phyloP scores from a whole-genome alignment of 2,113 vertebrate genomes.

The Marcusenius ussheri region DNA sequence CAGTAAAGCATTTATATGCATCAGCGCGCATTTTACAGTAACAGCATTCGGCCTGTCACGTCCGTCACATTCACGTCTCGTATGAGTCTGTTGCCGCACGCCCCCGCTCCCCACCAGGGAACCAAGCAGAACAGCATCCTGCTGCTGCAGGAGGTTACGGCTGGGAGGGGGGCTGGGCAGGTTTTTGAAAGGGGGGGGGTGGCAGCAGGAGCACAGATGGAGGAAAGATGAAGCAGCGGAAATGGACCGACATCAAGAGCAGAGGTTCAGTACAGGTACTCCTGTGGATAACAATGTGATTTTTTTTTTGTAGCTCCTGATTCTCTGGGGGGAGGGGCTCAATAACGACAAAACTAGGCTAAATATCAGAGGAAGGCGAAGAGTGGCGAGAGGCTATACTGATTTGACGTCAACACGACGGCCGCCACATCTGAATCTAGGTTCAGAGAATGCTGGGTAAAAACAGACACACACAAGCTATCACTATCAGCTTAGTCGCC shows the following conservation, averaged over 20 bases:
- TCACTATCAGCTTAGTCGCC: neutral
- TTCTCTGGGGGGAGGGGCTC: neutral
- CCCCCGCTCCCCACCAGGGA: neutral
- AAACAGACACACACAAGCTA: neutral
- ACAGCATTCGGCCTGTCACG: neutral
- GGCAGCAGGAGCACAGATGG: constrained; percentile 1
- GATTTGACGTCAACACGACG: neutral
- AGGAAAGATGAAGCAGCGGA: neutral
- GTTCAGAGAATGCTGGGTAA: neutral
- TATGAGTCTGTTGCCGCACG: neutral
- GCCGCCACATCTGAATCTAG: neutral
- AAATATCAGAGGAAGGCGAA: neutral
- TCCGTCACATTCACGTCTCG: neutral
- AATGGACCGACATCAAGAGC: neutral
- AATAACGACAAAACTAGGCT: neutral
- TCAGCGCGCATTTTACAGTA: neutral
- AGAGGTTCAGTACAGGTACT: neutral
- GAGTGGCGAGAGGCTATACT: neutral
- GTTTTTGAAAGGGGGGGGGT: neutral
- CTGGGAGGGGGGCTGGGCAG: neutral
- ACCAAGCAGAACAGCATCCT: neutral
- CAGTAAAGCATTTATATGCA: neutral
- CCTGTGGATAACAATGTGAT: neutral
- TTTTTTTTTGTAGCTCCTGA: neutral
- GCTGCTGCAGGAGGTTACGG: neutral